Conservation (phyloP, 2,797 vertebrate species). For the Rallus crepitans region DNA sequence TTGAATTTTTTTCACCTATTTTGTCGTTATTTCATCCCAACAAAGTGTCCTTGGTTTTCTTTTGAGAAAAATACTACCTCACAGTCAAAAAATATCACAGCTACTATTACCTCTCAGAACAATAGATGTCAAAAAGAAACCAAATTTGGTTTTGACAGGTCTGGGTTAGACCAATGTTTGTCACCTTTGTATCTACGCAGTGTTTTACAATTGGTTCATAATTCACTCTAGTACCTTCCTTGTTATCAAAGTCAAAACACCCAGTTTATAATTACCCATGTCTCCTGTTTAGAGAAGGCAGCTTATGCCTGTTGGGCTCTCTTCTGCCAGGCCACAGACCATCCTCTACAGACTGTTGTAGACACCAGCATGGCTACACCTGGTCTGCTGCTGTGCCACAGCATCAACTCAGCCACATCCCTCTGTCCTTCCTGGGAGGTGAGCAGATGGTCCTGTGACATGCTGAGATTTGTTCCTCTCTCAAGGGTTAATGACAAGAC, state of each 20-base stretch:
- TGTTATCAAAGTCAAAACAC: background rate
- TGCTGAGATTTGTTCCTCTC: background rate
- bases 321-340: background rate
- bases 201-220: slow-evolving; percentile 20
- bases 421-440: background rate
- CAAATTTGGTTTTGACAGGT: background rate
- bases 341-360: background rate
- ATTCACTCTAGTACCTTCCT: slow-evolving; percentile 2
- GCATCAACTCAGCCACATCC: background rate
- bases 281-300: background rate
- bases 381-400: background rate
- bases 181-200: background rate
- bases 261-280: background rate
- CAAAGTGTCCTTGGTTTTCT: background rate
- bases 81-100: slow-evolving; percentile 10
- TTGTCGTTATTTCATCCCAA: background rate
- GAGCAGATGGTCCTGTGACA: background rate
- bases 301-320: background rate
- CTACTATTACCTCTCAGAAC: slow-evolving; percentile 11
- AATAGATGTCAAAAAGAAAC: slow-evolving; percentile 22
- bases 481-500: background rate
- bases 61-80: background rate
- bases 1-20: background rate
- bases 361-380: background rate
- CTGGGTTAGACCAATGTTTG: background rate